Conservation (phyloP, 92 coral and sea anemone species). For the Umimayanthus kanabou region DNA sequence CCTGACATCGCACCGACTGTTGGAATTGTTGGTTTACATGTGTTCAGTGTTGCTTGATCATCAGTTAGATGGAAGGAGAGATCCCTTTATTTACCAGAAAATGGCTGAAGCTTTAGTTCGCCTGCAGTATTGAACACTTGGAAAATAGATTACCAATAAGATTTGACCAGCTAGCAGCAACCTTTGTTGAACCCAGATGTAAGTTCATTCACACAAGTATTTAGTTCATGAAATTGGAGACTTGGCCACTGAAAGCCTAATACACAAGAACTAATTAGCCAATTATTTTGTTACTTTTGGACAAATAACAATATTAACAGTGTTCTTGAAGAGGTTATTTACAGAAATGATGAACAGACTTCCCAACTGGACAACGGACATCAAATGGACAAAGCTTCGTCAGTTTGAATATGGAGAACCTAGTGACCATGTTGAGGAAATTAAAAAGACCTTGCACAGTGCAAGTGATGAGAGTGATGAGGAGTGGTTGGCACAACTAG, state of each 20-base stretch:
- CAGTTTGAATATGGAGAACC: conserved; percentile 76
- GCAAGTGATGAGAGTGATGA: conserved; percentile 97
- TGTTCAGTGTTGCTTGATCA: not conserved
- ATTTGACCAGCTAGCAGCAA: not conserved
- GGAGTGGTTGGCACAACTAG: conserved; percentile 96
- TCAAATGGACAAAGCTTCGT: conserved; percentile 83
- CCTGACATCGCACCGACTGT: not conserved
- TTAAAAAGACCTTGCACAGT: conserved; percentile 66
- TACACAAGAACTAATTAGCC: not conserved
- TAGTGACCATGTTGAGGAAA: conserved; percentile 46
- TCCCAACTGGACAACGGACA: conserved; percentile 82
- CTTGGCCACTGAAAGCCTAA: not conserved
- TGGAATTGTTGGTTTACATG: not conserved
- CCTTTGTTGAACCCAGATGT: not conserved
- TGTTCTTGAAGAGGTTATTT: not conserved
- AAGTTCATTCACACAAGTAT: not conserved
- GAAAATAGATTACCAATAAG: not conserved
- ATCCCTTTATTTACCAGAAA: not conserved
- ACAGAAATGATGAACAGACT: conserved; percentile 38
- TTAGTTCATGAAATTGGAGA: not conserved
- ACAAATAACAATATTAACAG: not conserved
- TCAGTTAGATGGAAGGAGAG: not conserved
- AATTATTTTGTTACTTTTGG: not conserved
- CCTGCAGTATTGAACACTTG: not conserved
- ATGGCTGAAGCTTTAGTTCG: not conserved